phyloP scores from a whole-genome alignment of 2,113 vertebrate species.

The Urocitellus parryii region DNA sequence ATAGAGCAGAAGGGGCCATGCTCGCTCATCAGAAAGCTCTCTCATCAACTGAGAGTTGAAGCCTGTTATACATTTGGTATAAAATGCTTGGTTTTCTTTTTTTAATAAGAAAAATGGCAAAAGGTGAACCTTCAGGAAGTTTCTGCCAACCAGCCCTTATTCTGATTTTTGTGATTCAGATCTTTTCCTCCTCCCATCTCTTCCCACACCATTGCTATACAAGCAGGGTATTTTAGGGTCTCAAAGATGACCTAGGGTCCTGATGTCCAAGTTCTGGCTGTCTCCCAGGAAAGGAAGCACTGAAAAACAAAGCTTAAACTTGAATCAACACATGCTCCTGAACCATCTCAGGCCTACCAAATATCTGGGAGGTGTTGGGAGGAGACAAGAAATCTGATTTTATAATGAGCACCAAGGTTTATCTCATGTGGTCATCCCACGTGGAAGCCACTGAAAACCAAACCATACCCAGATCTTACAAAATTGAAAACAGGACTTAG shows the following conservation, averaged over 20 bases:
- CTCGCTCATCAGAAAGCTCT: neutral
- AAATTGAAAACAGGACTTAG: slow-evolving; percentile 53
- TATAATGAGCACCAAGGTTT: neutral
- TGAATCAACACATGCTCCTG: neutral
- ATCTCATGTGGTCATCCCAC: neutral
- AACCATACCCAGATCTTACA: neutral
- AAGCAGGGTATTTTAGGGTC: neutral
- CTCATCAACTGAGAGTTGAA: neutral
- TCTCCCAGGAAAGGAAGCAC: neutral
- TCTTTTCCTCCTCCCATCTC: neutral
- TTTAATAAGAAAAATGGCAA: slow-evolving; percentile 25
- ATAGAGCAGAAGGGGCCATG: neutral
- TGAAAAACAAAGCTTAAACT: neutral
- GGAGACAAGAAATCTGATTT: slow-evolving; percentile 11
- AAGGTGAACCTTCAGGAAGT: slow-evolving; percentile 9
- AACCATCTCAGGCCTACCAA: neutral
- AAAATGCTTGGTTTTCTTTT: slow-evolving; percentile 30
- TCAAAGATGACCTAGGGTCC: neutral
- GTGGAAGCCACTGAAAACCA: neutral
- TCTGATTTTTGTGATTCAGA: neutral
- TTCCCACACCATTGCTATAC: neutral
- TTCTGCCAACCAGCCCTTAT: neutral
- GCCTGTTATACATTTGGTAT: neutral
- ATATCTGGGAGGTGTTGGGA: neutral
- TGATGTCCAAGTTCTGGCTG: neutral